Conservation (phyloP, 2,797 vertebrate species). For the Emys orbicularis region DNA sequence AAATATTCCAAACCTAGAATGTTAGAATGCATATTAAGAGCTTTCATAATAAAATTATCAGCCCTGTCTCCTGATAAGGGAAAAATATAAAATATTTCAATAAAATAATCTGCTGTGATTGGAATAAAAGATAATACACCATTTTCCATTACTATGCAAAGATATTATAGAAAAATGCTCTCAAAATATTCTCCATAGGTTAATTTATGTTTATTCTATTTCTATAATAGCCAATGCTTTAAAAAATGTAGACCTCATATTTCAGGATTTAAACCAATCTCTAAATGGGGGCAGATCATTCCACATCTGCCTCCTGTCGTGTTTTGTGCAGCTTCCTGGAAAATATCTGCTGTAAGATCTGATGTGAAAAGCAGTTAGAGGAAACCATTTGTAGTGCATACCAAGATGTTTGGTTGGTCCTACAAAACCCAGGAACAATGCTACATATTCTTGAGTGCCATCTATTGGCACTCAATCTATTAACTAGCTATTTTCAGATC, state of each 20-base stretch:
- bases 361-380: neutral
- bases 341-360: fast-evolving
- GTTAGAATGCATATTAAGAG: neutral
- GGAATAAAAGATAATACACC: neutral
- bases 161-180: neutral
- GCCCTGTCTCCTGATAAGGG: neutral
- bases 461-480: constrained; percentile 48
- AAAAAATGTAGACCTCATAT: neutral
- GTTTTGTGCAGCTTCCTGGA: neutral
- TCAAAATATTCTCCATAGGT: fast-evolving
- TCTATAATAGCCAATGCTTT: neutral
- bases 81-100: neutral
- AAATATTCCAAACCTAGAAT: neutral
- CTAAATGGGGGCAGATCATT: neutral
- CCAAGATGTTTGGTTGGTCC: neutral
- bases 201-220: neutral
- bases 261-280: neutral
- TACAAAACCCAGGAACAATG: neutral
- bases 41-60: neutral
- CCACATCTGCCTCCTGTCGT: fast-evolving
- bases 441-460: constrained; percentile 55
- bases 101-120: neutral
- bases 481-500: constrained; percentile 20
- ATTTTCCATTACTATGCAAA: neutral
- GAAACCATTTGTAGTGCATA: constrained; percentile 48